Percentiles rank a stretch among this genome's conserved stretches.
phyloP scores from a whole-genome alignment of 2,888 invertebrate species.

The Hirudinaria manillensis region DNA sequence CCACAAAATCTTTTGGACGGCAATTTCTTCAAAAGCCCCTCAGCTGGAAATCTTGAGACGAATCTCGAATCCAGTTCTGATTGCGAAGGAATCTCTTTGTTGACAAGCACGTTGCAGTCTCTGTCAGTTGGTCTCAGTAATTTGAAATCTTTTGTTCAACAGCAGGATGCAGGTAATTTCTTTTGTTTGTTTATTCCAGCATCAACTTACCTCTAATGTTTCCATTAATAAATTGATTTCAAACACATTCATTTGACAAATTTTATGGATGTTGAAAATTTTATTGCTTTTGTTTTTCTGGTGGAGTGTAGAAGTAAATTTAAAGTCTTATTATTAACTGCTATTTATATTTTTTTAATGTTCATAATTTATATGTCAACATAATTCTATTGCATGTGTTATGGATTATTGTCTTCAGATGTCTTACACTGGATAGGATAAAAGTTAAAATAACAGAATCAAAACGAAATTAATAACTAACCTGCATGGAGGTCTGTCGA shows the following conservation, averaged over 20 bases:
- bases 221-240: no score
- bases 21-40: slow-evolving; percentile 13
- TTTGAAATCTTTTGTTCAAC: slow-evolving; percentile 1
- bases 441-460: no score
- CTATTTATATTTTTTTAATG: no score
- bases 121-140: not conserved
- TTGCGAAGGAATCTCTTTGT: slow-evolving; percentile 1
- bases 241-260: not conserved
- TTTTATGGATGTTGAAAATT: not conserved
- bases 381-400: no score
- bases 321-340: no score
- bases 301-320: not conserved
- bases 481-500: no score
- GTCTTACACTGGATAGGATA: no score
- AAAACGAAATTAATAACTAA: no score
- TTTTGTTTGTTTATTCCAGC: not conserved
- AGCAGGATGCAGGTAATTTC: not conserved
- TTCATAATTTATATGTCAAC: no score
- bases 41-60: slow-evolving; percentile 6
- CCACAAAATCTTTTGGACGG: not conserved
- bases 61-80: slow-evolving; percentile 2
- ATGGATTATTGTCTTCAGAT: no score
- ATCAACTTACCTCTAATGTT: not conserved
- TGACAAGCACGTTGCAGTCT: not conserved
- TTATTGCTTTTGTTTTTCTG: not conserved